Evolutionary conservation across 2,888 invertebrate species (phyloP), one percentile per base, ranked within the genome.

Genomic region (Macaria liturata): DNA sequence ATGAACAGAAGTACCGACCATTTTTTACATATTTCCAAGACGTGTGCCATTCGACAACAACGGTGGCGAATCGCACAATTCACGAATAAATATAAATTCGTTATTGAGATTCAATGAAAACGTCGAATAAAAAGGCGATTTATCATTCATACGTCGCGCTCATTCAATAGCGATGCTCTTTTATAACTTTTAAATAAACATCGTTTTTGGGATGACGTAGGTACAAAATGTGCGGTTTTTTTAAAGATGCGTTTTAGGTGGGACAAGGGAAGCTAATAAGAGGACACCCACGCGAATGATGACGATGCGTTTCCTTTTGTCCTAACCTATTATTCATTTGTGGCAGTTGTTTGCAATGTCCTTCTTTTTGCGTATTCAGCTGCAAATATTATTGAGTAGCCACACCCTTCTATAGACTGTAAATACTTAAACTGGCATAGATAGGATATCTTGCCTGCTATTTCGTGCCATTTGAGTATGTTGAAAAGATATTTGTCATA

Each of bases 101-200:
- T 86, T 88, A 88, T 88, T 87, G 83, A 80, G 83, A 84, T 87
- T 83, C 74, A 86, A 88, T 87, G 75, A 84, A 86, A 83, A 78
- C 74, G 81, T 83, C 83, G 83, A 84, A 91, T 91, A 88, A 91
- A 91, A 90, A 85, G 75, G 76, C 79, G 84, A 91, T 91, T 87
- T 86, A 91, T 91, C 91, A 91, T 86, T 88, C 7, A 37, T 84
- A 84, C 68, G 81, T 83, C 81, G 71, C 59, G 70, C 68, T 80
- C 69, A 83, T 86, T 85, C 83, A 85, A 76, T 66, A 70, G 70
- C 57, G 75, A 77, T 73, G 74, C 67, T 83, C 86, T 86, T 90
- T 88, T 87, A 89, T 85, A 87, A 79, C 80, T 78, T 87, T 86
- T 91, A 91, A 91, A 91, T 91, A 90, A 90, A 91, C 89, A 90